Conservation (phyloP, 2,113 vertebrate genomes). For the Nibea coibor region DNA sequence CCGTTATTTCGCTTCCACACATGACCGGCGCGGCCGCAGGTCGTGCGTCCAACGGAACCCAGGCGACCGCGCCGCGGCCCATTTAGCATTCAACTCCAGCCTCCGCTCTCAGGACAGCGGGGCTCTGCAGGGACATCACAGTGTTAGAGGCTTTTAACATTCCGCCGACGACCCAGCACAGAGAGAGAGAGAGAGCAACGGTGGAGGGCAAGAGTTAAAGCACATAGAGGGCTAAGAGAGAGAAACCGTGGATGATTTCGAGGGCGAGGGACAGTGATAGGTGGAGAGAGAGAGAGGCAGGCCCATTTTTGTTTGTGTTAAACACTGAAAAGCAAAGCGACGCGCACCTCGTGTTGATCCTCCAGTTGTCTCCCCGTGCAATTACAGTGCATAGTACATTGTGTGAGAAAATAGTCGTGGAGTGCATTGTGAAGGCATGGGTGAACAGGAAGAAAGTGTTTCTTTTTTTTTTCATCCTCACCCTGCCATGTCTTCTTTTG, state of each 20-base stretch:
- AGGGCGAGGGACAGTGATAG: conserved; percentile 1
- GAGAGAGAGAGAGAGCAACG: conserved; percentile 26
- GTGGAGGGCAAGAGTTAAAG: conserved; percentile 58
- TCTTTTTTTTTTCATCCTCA: conserved; percentile 36
- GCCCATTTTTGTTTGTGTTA: conserved; percentile 34
- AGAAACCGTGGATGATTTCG: conserved; percentile 7
- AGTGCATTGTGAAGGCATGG: conserved; percentile 43
- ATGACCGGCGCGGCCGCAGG: neutral
- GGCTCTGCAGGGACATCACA: conserved; percentile 70
- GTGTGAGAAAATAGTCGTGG: conserved; percentile 37
- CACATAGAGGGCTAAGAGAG: conserved; percentile 35
- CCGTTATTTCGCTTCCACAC: conserved; percentile 24
- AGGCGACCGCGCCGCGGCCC: conserved; percentile 2
- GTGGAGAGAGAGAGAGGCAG: neutral
- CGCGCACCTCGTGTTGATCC: neutral
- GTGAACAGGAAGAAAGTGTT: conserved; percentile 18
- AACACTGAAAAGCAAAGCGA: conserved; percentile 20
- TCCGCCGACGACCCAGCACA: conserved; percentile 47
- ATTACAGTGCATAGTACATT: conserved; percentile 34
- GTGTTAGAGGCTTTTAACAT: conserved; percentile 73
- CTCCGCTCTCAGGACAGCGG: conserved; percentile 62
- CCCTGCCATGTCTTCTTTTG: conserved; percentile 34
- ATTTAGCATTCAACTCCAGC: conserved; percentile 73
- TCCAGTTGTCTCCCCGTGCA: conserved; percentile 3
- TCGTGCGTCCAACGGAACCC: conserved; percentile 13